Conservation (phyloP, 2,888 invertebrate genomes). For the Mantis religiosa region DNA sequence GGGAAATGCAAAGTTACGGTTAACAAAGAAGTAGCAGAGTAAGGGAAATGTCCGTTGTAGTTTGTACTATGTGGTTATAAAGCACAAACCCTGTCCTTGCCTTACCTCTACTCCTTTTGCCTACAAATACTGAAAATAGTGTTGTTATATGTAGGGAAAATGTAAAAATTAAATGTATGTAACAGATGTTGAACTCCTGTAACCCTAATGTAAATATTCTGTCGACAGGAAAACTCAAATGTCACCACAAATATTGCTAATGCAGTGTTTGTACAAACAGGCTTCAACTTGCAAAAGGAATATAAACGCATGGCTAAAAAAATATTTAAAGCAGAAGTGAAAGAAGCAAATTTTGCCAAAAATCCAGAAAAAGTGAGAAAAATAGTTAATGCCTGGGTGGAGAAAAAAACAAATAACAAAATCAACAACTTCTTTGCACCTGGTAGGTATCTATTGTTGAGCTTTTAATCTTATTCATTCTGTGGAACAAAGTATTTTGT, state of each 20-base stretch:
- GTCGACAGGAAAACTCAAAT: background rate
- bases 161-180: no score
- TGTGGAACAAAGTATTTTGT: no score
- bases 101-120: no score
- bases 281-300: conserved; percentile 1
- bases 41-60: no score
- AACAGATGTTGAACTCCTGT: no score
- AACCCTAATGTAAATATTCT: background rate
- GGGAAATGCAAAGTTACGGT: no score
- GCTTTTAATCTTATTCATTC: no score
- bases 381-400: conserved; percentile 76
- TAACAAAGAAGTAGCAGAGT: no score
- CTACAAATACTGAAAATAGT: no score
- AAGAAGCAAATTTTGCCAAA: conserved; percentile 58
- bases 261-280: conserved; percentile 19
- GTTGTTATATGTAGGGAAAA: no score
- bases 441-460: conserved; percentile 37
- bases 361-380: conserved; percentile 47
- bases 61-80: no score
- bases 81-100: no score
- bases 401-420: conserved; percentile 71
- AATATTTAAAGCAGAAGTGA: conserved; percentile 60
- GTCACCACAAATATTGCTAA: conserved; percentile 22
- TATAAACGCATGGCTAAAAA: conserved; percentile 48
- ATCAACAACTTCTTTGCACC: conserved; percentile 70